Percentiles rank a stretch among this genome's conserved stretches.
Conservation (phyloP, 2,888 invertebrate genomes). For the Tipula unca region DNA sequence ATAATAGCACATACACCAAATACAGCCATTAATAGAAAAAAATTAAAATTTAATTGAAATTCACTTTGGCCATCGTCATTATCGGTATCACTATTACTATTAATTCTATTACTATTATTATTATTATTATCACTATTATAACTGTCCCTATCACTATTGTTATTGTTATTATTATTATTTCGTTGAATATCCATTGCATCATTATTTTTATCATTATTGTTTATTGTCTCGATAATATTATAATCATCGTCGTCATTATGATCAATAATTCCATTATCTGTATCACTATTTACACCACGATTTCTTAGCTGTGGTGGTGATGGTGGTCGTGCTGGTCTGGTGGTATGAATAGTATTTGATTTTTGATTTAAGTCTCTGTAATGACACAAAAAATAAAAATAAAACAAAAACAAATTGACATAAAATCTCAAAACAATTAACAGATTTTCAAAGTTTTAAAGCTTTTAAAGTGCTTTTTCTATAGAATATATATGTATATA, state of each 20-base stretch:
- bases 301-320: not conserved
- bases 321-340: not conserved
- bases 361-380: not conserved
- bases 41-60: constrained; percentile 23
- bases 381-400: not conserved
- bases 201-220: not conserved
- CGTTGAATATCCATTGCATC: not conserved
- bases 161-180: constrained; percentile 3
- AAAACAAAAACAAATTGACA: not conserved
- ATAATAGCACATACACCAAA: constrained; percentile 46
- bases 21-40: constrained; percentile 40
- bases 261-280: not conserved
- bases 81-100: not conserved
- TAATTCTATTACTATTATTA: not conserved
- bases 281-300: not conserved
- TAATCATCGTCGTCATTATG: not conserved
- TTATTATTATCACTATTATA: not conserved
- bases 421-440: constrained; percentile 8
- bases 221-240: not conserved
- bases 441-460: not conserved
- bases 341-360: not conserved
- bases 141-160: not conserved
- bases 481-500: too few species aligned
- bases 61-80: not conserved
- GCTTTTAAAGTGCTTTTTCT: not conserved